These are phyloP conservation scores for Illadopsis cleaveri DNA, from an alignment of 2,113 vertebrate genomes.

Conservation along the genomic window DNA sequence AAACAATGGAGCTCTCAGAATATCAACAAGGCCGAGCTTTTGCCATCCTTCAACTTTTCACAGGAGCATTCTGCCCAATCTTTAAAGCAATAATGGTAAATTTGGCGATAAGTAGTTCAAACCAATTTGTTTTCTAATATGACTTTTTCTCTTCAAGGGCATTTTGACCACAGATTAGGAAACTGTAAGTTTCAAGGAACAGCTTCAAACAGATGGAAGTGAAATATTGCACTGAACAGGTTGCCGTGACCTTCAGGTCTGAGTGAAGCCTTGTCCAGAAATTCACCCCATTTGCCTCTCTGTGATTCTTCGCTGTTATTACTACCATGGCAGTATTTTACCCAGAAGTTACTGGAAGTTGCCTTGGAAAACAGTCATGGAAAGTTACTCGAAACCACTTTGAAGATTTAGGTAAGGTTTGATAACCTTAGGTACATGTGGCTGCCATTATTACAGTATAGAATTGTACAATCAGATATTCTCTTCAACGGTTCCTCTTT, in stretches of 20 bases:
- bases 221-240: neutral
- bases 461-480: neutral
- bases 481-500: neutral
- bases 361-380: neutral
- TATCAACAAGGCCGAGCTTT: neutral
- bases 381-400: neutral
- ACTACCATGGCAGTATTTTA: neutral
- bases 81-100: neutral
- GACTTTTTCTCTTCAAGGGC: neutral
- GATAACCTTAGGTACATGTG: neutral
- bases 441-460: neutral
- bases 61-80: neutral
- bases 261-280: neutral
- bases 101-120: neutral
- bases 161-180: conserved; percentile 14
- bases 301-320: neutral
- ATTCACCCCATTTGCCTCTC: neutral
- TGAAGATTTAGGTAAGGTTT: neutral
- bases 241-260: neutral
- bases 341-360: neutral
- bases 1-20: neutral
- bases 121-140: neutral
- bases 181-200: neutral
- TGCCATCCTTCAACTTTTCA: neutral
- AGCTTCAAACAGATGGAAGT: neutral